phyloP scores from a whole-genome alignment of 2,113 vertebrate genomes.

The Calidris pugnax region DNA sequence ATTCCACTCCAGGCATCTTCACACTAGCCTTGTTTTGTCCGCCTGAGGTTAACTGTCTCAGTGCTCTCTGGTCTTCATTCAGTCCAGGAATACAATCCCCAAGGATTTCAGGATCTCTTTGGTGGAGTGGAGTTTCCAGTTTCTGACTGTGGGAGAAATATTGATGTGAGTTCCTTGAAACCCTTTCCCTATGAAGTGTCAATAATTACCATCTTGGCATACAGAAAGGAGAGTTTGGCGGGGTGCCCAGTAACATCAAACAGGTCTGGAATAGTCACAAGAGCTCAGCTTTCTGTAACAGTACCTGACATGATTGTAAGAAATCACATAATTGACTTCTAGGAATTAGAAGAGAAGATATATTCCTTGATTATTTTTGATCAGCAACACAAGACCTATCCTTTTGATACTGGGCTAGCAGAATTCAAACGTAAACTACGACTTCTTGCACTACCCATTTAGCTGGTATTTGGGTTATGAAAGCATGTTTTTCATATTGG shows the following conservation, averaged over 20 bases:
- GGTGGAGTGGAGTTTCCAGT: slow-evolving; percentile 55
- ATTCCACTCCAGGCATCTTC: neutral
- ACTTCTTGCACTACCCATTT: neutral
- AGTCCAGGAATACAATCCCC: slow-evolving; percentile 31
- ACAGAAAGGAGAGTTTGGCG: slow-evolving; percentile 74
- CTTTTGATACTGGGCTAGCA: neutral
- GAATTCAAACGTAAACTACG: neutral
- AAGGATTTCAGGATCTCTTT: slow-evolving; percentile 60
- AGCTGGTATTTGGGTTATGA: neutral
- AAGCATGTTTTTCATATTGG: neutral
- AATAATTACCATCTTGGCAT: slow-evolving; percentile 75
- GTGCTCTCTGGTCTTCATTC: neutral
- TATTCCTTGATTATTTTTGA: slow-evolving; percentile 13
- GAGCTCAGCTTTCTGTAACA: slow-evolving; percentile 76
- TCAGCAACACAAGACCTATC: neutral
- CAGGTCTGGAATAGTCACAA: slow-evolving; percentile 71
- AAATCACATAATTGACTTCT: slow-evolving; percentile 77
- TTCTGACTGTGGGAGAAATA: slow-evolving; percentile 74
- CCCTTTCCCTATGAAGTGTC: slow-evolving; percentile 70
- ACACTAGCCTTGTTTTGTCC: neutral
- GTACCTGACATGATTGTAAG: slow-evolving; percentile 74
- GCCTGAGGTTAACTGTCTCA: neutral
- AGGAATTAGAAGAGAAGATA: slow-evolving; percentile 49
- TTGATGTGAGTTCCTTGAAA: slow-evolving; percentile 76
- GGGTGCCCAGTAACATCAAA: slow-evolving; percentile 72